phyloP scores from a whole-genome alignment of 1,140 invertebrate genomes.

The Anastrepha obliqua region DNA sequence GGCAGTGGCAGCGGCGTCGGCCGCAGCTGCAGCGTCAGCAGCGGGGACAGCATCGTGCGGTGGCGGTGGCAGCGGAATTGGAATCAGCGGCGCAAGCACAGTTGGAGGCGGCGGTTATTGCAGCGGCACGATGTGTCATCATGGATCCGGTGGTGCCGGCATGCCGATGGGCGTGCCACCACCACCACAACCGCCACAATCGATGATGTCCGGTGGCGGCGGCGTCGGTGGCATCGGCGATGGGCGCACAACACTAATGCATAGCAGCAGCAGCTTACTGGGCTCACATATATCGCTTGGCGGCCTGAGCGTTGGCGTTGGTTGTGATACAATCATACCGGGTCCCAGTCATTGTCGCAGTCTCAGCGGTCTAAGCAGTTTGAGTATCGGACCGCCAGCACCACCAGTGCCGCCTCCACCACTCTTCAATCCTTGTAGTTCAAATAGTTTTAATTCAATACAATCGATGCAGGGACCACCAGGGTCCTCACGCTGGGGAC shows the following conservation, averaged over 20 bases:
- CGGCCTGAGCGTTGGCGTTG: slow-evolving; percentile 62
- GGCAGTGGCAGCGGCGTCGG: slow-evolving; percentile 16
- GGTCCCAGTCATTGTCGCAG: slow-evolving; percentile 67
- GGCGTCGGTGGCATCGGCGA: slow-evolving; percentile 53
- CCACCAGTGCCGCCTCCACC: slow-evolving; percentile 70
- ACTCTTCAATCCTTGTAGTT: slow-evolving; percentile 74
- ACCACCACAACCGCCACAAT: slow-evolving; percentile 66
- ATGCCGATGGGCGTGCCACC: slow-evolving; percentile 49
- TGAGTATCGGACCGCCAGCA: slow-evolving; percentile 61
- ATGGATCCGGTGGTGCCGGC: slow-evolving; percentile 56
- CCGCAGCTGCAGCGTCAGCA: slow-evolving; percentile 40
- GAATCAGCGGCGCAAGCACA: neutral
- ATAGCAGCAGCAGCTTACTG: slow-evolving; percentile 55
- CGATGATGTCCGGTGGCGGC: slow-evolving; percentile 71
- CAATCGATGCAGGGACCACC: slow-evolving; percentile 58
- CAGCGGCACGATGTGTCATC: slow-evolving; percentile 57
- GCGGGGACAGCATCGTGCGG: slow-evolving; percentile 58
- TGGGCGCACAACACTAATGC: neutral
- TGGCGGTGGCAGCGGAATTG: slow-evolving; percentile 56
- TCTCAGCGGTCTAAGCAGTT: slow-evolving; percentile 67
- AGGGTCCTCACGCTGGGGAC: slow-evolving; percentile 70
- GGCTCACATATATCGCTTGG: slow-evolving; percentile 72
- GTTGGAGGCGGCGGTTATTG: neutral
- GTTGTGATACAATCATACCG: slow-evolving; percentile 62
- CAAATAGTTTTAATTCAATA: slow-evolving; percentile 64